These are phyloP conservation scores for Gopherus evgoodei DNA, from an alignment of 2,113 vertebrate genomes.

Conservation along the genomic window DNA sequence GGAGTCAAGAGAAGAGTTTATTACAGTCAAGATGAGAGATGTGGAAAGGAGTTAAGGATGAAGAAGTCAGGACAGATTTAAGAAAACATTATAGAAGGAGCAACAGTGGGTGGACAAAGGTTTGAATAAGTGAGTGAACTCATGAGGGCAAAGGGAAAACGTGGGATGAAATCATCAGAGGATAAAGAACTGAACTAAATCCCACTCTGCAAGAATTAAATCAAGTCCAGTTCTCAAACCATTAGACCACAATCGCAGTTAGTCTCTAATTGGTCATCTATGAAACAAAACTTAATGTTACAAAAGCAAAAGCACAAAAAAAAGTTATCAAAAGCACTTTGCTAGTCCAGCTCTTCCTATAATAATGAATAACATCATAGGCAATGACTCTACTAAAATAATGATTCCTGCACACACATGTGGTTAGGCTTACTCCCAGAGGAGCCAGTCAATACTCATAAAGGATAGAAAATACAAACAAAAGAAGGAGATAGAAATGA, in stretches of 20 bases:
- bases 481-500: constrained; percentile 52
- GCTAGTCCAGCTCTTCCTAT: constrained; percentile 56
- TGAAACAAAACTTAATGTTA: constrained; percentile 53
- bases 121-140: background rate
- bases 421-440: constrained; percentile 46
- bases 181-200: constrained; percentile 22
- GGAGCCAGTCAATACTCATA: constrained; percentile 54
- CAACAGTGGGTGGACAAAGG: background rate
- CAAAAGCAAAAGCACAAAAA: background rate
- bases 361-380: constrained; percentile 64
- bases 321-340: background rate
- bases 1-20: background rate
- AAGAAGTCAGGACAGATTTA: background rate
- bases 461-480: constrained; percentile 68
- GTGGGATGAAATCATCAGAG: background rate
- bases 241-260: background rate
- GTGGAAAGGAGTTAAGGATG: background rate
- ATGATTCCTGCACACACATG: constrained; percentile 31
- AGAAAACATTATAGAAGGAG: constrained; percentile 4
- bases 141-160: background rate
- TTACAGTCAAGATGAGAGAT: background rate
- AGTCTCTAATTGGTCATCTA: background rate
- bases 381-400: constrained; percentile 68
- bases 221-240: background rate
- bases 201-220: background rate